These are phyloP conservation scores for Hirudo medicinalis DNA, from an alignment of 1,140 invertebrate species.

Conservation along the genomic window DNA sequence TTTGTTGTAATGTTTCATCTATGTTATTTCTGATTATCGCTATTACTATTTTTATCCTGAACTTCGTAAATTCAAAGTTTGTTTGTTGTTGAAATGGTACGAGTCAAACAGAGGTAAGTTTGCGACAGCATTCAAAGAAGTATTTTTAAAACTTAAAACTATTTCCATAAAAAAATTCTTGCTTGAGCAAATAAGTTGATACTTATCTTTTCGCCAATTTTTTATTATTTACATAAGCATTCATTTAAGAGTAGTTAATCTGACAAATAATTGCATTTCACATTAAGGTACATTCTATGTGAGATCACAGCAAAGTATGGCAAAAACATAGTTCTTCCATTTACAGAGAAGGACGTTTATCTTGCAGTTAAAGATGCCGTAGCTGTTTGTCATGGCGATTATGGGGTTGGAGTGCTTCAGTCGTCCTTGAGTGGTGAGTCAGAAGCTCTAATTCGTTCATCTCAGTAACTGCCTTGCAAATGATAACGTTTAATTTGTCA, in stretches of 20 bases:
- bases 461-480: neutral
- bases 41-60: too few species aligned
- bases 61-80: too few species aligned
- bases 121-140: too few species aligned
- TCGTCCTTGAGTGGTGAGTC: conserved; percentile 1
- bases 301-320: neutral
- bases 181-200: too few species aligned
- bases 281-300: conserved; percentile 7
- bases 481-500: neutral
- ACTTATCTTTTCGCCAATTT: too few species aligned
- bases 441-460: too few species aligned
- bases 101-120: neutral
- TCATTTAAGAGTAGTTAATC: neutral
- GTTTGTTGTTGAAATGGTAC: neutral
- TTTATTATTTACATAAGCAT: neutral
- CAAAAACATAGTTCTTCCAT: neutral
- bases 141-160: too few species aligned
- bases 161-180: too few species aligned
- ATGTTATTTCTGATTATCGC: too few species aligned
- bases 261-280: neutral
- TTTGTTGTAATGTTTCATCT: too few species aligned
- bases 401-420: neutral
- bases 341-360: neutral
- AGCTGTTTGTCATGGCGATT: neutral
- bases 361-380: neutral